These are phyloP conservation scores for Spilarctia lutea DNA, from an alignment of 2,888 invertebrate genomes.

Conservation along the genomic window DNA sequence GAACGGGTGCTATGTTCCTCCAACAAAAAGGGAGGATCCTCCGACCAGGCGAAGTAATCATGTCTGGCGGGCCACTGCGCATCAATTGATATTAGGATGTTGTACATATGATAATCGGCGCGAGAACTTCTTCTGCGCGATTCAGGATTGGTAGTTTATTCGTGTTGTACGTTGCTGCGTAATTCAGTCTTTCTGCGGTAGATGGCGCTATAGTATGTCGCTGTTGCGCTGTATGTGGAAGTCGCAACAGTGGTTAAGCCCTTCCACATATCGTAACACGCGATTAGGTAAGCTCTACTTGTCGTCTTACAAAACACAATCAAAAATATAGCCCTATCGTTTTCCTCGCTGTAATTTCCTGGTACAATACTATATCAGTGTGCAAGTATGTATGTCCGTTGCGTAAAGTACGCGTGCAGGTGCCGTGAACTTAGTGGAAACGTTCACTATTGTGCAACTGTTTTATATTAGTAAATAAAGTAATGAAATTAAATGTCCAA, in stretches of 20 bases:
- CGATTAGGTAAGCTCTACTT: slow-evolving; percentile 1
- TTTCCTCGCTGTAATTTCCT: slow-evolving; percentile 54
- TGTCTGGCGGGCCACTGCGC: too few relatives aligned
- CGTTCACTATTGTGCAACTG: slow-evolving; percentile 24
- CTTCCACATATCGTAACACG: neutral
- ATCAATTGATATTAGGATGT: too few relatives aligned
- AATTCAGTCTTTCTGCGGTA: too few relatives aligned
- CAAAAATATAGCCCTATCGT: slow-evolving; percentile 6
- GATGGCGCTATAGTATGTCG: too few relatives aligned
- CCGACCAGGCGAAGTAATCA: too few relatives aligned
- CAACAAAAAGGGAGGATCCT: too few relatives aligned
- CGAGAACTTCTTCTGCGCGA: too few relatives aligned
- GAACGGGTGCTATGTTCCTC: too few relatives aligned
- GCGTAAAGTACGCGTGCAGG: slow-evolving; percentile 49
- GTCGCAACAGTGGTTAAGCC: neutral
- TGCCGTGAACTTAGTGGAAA: slow-evolving; percentile 53
- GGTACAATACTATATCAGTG: slow-evolving; percentile 39
- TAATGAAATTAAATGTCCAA: neutral
- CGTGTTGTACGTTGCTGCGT: too few relatives aligned
- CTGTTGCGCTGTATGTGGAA: too few relatives aligned
- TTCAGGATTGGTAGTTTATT: too few relatives aligned
- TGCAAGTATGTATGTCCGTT: slow-evolving; percentile 40
- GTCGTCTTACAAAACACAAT: slow-evolving; percentile 10
- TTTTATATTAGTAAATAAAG: slow-evolving; percentile 8
- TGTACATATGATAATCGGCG: too few relatives aligned